Base-by-base conservation (phyloP, 2,797 vertebrate species). In the Lerista edwardsae region DNA sequence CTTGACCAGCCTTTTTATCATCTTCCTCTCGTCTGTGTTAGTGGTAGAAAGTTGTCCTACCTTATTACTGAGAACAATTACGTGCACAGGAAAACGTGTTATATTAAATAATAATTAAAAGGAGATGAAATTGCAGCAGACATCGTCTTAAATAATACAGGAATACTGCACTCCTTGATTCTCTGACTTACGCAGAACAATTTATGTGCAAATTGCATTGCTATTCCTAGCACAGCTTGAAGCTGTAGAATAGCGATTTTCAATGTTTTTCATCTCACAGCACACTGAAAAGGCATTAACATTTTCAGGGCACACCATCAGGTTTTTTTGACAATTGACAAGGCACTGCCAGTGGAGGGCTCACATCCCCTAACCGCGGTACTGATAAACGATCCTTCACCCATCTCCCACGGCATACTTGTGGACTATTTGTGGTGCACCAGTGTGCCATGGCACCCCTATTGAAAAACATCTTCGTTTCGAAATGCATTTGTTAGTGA, bases 131-230 rank as follows among this genome's bases (percentile, higher is more conserved):
- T 14, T 4, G 9, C 68, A 84, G 1, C 61, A 76, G 51, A 61
- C 61, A 6, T 3, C 74, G 19, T 75, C 85, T 85, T 79, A 87
- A 82, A 79, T 71, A 14, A 73, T 44, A 69, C 31, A 14, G 44
- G 74, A 3, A 9, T 61, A 78, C n/a, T 71, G 2, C 17, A 78
- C 25, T 2, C 8, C 1, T 78, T 88, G 51, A 47, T 7, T 80
- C 82, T 76, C 29, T 62, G 1, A 17, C 27, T 74, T 36, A 75
- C 85, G 34, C 44, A 75, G 69, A 84, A 80, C 87, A 3, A 44
- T 51, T 12, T 80, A 69, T 31, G 79, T 47, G 15, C 61, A 19
- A 5, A 75, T 80, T 11, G 77, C 0, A 72, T 80, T 90, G 84
- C 19, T 19, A 15, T 75, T 72, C 36, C 14, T 64, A 15, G 19